These are phyloP conservation scores for Sarcophaga variegata DNA, from an alignment of 2,888 invertebrate genomes.

Conservation along the genomic window DNA sequence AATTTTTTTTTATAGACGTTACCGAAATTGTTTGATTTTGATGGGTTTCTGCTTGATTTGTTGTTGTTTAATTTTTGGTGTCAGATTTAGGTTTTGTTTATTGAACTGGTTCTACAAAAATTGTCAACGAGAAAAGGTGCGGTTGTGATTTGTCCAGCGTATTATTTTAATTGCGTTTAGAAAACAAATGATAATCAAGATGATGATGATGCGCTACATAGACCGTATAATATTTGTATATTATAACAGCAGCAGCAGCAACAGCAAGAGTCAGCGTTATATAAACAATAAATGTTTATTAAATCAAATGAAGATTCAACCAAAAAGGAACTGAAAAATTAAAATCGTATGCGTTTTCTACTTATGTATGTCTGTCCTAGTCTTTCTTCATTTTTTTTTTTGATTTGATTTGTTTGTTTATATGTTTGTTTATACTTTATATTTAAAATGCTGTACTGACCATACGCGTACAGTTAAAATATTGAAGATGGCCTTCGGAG, in stretches of 20 bases:
- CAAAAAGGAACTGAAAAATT: neutral
- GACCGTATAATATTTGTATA: slow-evolving; percentile 17
- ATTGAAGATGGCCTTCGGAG: slow-evolving; percentile 58
- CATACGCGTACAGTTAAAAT: slow-evolving; percentile 58
- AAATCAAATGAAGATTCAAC: neutral
- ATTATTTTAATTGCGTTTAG: slow-evolving; percentile 27
- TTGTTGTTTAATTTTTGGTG: slow-evolving; percentile 37
- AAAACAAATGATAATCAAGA: neutral
- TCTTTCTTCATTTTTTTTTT: neutral
- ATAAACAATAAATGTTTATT: slow-evolving; percentile 16
- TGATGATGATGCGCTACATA: slow-evolving; percentile 48
- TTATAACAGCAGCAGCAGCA: slow-evolving; percentile 1
- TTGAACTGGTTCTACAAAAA: slow-evolving; percentile 60
- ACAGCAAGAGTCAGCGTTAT: neutral
- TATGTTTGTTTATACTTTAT: neutral
- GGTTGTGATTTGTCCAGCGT: slow-evolving; percentile 13
- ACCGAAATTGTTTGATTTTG: slow-evolving; percentile 11
- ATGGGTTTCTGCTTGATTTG: neutral
- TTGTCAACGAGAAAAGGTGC: slow-evolving; percentile 55
- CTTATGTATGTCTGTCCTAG: too few relatives aligned
- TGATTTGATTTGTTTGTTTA: neutral
- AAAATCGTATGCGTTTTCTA: too few relatives aligned
- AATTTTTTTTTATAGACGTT: neutral
- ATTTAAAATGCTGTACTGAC: slow-evolving; percentile 62
- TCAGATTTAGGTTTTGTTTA: slow-evolving; percentile 55